A percentile compares a stretch with the other conserved stretches of the same genome.
Conservation (phyloP, 2,113 vertebrate species). For the Solea solea region DNA sequence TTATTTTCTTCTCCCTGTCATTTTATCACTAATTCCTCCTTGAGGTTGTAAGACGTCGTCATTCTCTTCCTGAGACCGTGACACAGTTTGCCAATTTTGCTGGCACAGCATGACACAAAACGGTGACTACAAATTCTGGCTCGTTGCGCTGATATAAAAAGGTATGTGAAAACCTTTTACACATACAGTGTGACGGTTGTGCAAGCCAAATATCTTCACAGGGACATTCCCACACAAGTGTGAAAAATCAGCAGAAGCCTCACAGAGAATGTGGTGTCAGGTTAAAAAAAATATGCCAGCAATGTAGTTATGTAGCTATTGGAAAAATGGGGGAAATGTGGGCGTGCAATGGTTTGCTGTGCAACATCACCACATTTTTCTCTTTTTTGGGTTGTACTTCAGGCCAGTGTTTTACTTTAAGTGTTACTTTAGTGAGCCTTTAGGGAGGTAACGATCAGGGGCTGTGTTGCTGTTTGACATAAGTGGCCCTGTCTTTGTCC, state of each 20-base stretch:
- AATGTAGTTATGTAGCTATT: conserved; percentile 12
- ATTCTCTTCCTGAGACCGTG: background rate
- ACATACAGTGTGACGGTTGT: conserved; percentile 12
- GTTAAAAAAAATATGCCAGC: conserved; percentile 35
- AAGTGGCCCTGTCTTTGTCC: conserved; percentile 9
- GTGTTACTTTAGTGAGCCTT: background rate
- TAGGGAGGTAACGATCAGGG: background rate
- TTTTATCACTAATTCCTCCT: background rate
- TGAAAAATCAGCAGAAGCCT: conserved; percentile 39
- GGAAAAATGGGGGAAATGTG: conserved; percentile 1
- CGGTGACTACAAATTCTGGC: conserved; percentile 32
- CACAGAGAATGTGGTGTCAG: background rate
- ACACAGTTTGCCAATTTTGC: conserved; percentile 2
- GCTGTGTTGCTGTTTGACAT: conserved; percentile 9
- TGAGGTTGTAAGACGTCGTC: conserved; percentile 1
- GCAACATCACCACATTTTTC: background rate
- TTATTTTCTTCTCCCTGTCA: background rate
- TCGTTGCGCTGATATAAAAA: conserved; percentile 17
- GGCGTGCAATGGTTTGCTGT: background rate
- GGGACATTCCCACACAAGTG: conserved; percentile 68
- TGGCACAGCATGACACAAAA: conserved; percentile 19
- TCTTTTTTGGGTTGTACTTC: background rate
- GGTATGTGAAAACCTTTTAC: conserved; percentile 55
- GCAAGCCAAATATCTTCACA: conserved; percentile 49
- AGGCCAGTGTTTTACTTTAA: background rate